Conservation (phyloP, 30 jellyfish, hydroid and myxozoan species). For the Clytia hemisphaerica region DNA sequence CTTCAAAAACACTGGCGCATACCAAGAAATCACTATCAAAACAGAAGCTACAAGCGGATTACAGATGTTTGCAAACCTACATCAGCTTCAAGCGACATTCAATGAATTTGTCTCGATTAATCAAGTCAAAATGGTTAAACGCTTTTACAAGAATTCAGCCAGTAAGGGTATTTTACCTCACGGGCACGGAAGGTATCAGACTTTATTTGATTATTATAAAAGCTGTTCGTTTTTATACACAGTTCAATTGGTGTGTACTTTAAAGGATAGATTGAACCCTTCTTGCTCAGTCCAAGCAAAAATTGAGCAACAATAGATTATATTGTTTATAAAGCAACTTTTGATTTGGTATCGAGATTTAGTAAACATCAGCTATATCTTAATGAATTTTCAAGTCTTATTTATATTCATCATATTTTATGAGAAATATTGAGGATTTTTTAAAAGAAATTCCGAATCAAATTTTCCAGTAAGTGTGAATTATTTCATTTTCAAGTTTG, state of each 20-base stretch:
- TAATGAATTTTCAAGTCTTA: no score
- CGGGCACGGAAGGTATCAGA: constrained; percentile 35
- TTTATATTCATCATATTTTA: no score
- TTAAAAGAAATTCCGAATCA: no score
- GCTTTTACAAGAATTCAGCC: constrained; percentile 31
- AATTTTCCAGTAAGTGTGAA: no score
- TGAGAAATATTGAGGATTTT: no score
- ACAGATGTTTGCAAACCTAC: constrained; percentile 6
- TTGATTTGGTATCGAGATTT: no score
- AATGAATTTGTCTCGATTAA: constrained; percentile 15
- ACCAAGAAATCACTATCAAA: not conserved
- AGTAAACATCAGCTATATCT: no score
- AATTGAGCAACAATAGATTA: no score
- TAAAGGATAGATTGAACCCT: not conserved
- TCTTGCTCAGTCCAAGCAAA: not conserved
- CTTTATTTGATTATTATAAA: constrained; percentile 45
- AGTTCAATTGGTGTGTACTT: constrained; percentile 1
- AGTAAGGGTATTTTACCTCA: constrained; percentile 39
- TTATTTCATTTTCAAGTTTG: no score
- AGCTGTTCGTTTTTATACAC: not conserved
- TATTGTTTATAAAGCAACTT: no score
- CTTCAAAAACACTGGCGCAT: constrained; percentile 4
- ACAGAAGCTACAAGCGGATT: not conserved
- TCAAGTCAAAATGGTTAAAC: constrained; percentile 39
- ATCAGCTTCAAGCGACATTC: constrained; percentile 26